These are phyloP conservation scores for Hephaestus fuliginosus DNA, from an alignment of 2,797 vertebrate genomes.

Conservation along the genomic window DNA sequence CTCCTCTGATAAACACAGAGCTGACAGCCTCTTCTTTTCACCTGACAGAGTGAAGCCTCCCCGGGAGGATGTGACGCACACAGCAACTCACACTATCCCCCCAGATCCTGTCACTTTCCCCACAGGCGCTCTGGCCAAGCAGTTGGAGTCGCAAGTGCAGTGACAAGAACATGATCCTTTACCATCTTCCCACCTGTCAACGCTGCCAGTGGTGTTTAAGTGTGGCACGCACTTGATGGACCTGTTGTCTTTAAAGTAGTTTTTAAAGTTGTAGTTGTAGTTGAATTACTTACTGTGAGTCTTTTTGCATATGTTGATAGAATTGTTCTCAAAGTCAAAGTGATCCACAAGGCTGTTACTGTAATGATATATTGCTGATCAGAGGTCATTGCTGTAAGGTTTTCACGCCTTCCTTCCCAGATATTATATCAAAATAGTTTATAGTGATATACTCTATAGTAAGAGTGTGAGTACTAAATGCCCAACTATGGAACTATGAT, in stretches of 20 bases:
- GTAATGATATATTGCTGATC: neutral
- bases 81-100: slow-evolving; percentile 29
- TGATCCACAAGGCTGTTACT: neutral
- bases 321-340: neutral
- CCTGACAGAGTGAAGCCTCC: slow-evolving; percentile 52
- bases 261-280: neutral
- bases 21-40: slow-evolving; percentile 67
- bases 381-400: slow-evolving; percentile 10
- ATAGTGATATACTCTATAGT: neutral
- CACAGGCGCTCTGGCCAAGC: slow-evolving; percentile 35
- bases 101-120: slow-evolving; percentile 39
- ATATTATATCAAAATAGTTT: neutral
- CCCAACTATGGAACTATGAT: neutral
- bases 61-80: slow-evolving; percentile 57
- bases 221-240: neutral
- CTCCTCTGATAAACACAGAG: slow-evolving; percentile 48
- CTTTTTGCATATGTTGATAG: neutral
- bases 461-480: neutral
- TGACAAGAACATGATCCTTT: slow-evolving; percentile 52
- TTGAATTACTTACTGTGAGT: neutral
- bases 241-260: slow-evolving; percentile 10
- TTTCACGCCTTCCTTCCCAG: neutral
- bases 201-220: slow-evolving; percentile 17
- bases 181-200: slow-evolving; percentile 29
- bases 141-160: slow-evolving; percentile 17